Conservation (phyloP, 1,140 invertebrate genomes). For the Chironomus striatipennis region DNA sequence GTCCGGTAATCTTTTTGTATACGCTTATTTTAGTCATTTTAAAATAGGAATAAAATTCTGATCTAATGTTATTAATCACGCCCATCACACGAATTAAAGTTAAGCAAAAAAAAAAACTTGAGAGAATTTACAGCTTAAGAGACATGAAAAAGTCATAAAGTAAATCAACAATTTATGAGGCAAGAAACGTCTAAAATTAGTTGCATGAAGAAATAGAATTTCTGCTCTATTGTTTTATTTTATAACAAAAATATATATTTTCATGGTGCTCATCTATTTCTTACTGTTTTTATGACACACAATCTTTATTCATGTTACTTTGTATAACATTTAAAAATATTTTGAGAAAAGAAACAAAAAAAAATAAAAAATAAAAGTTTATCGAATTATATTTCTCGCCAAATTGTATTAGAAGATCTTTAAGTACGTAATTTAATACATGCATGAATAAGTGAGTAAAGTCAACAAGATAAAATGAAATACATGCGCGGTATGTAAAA, state of each 20-base stretch:
- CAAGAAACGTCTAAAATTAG: slow-evolving; percentile 6
- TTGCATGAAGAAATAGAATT: not conserved
- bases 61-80: slow-evolving; percentile 7
- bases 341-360: no score
- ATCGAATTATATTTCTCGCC: no score
- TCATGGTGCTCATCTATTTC: not conserved
- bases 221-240: slow-evolving; percentile 9
- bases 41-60: not conserved
- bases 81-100: not conserved
- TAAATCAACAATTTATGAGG: not conserved
- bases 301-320: no score
- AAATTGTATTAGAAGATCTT: no score
- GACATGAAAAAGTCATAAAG: slow-evolving; percentile 1
- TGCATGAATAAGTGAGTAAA: not conserved
- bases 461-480: not conserved
- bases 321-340: no score
- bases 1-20: no score
- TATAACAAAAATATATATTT: not conserved
- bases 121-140: not conserved
- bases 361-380: no score
- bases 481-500: no score
- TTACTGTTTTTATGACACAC: not conserved
- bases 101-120: no score
- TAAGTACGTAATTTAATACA: no score
- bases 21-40: not conserved